phyloP scores from a whole-genome alignment of 2,113 vertebrate genomes.

The Symphodus melops region DNA sequence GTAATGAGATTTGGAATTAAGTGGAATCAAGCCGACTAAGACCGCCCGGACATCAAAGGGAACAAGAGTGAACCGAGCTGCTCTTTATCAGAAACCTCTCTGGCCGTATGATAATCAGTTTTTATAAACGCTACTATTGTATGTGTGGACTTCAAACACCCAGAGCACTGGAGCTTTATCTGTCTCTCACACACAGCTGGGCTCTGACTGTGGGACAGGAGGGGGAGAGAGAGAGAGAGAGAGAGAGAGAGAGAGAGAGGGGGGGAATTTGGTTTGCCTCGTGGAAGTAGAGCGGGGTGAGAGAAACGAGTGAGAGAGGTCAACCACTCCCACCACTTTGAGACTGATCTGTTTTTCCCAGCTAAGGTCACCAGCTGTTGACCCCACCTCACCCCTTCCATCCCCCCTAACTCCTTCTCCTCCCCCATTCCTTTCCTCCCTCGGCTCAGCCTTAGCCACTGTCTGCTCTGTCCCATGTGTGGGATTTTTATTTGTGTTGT shows the following conservation, averaged over 20 bases:
- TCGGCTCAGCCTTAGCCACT: slow-evolving; percentile 63
- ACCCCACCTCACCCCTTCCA: slow-evolving; percentile 69
- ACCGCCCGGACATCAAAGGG: slow-evolving; percentile 60
- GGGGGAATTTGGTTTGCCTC: slow-evolving; percentile 42
- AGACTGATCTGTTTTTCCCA: slow-evolving; percentile 80
- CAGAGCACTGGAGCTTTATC: slow-evolving; percentile 43
- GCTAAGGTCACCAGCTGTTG: slow-evolving; percentile 84
- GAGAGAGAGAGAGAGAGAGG: slow-evolving; percentile 6
- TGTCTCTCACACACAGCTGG: slow-evolving; percentile 70
- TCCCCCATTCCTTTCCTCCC: slow-evolving; percentile 19
- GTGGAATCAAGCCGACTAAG: slow-evolving; percentile 49
- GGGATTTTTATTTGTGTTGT: slow-evolving; percentile 49
- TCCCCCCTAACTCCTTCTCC: slow-evolving; percentile 26
- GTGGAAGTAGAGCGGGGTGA: slow-evolving; percentile 51
- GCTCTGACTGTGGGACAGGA: slow-evolving; percentile 51
- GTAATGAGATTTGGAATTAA: slow-evolving; percentile 72
- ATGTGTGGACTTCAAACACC: slow-evolving; percentile 64
- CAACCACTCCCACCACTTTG: slow-evolving; percentile 75
- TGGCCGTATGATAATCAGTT: slow-evolving; percentile 59
- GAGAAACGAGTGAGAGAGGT: slow-evolving; percentile 62
- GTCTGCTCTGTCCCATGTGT: slow-evolving; percentile 57
- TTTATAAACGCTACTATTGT: slow-evolving; percentile 71
- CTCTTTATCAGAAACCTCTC: slow-evolving; percentile 57
- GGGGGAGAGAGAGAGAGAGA: not conserved
- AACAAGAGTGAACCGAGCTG: slow-evolving; percentile 27